Evolutionary conservation across 2,113 vertebrate genomes (phyloP), one percentile per base, ranked within the genome.

Genomic region (Riparia riparia): DNA sequence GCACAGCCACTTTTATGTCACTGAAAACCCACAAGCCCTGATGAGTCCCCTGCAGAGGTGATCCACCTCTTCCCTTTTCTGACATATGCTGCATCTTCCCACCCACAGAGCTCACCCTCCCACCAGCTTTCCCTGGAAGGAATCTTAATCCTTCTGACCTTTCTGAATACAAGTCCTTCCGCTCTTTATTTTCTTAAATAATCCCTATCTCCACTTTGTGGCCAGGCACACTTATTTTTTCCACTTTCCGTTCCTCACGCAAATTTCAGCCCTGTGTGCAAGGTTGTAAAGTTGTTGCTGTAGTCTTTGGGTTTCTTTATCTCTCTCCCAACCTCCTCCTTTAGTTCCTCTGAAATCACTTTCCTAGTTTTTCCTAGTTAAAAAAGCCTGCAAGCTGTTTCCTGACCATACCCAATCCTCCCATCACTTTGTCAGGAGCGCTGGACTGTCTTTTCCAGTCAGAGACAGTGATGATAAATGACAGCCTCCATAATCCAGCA

Each of bases 401-500:
- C 86, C 77, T 3, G 0, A n/a, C 73, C 84, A 73, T 34, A 69
- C n/a, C 68, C 34, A 91, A 44, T 63, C 54, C 61, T 93, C 84
- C 71, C 1, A 2, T 50, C 9, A 1, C 86, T 89, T 74, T 89
- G 81, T 92, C 81, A 56, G 81, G 72, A 89, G 72, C 0, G 0
- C 57, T 39, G 73, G 82, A 76, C 79, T 79, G 91, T 73, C 96
- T 96, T 91, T 93, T 90, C 65, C 93, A 88, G 87, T 66, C 50
- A 32, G 79, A 93, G 54, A 91, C 47, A 39, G 91, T 65, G 74
- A 95, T 88, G 81, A 96, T 47, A 90, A 94, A 88, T 71, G 93
- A 96, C 94, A 95, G 93, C 51, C 79, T 88, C 95, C 93, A 78
- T 91, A 96, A 96, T 86, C 87, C 85, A 80, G 74, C 88, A 90